These are phyloP conservation scores for Nephotettix cincticeps DNA, from an alignment of 1,140 invertebrate species.

Conservation along the genomic window DNA sequence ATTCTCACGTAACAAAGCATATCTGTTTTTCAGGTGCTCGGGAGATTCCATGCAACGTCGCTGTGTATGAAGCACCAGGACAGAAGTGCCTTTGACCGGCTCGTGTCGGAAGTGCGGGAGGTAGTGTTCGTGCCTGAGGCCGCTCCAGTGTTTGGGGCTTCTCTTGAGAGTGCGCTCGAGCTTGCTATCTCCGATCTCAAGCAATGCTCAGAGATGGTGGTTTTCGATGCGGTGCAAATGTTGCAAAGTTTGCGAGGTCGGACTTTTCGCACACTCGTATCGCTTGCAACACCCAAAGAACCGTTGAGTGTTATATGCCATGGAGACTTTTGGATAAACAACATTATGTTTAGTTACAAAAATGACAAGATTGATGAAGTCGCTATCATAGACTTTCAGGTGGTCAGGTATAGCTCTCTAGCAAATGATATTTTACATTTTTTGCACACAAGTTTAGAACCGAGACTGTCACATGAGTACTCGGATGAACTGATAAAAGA, in stretches of 20 bases:
- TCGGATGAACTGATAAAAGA: conserved; percentile 51
- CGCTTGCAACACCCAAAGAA: conserved; percentile 28
- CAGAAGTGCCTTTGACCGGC: conserved; percentile 38
- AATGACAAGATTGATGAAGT: conserved; percentile 40
- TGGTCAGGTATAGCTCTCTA: conserved; percentile 45
- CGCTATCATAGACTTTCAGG: conserved; percentile 50
- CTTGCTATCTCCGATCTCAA: conserved; percentile 31
- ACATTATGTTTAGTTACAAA: conserved; percentile 51
- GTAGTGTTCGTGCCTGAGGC: conserved; percentile 38
- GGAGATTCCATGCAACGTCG: conserved; percentile 54
- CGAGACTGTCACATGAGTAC: conserved; percentile 49
- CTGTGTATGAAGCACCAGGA: conserved; percentile 49
- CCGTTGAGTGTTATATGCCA: conserved; percentile 43
- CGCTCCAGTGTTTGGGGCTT: conserved; percentile 38
- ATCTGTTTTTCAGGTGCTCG: conserved; percentile 49
- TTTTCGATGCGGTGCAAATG: conserved; percentile 36
- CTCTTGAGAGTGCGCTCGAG: conserved; percentile 42
- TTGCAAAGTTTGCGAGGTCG: conserved; percentile 29
- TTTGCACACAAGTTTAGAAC: conserved; percentile 51
- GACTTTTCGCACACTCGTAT: conserved; percentile 30
- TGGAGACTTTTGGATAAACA: conserved; percentile 57
- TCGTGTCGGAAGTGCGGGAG: conserved; percentile 14
- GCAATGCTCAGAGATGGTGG: conserved; percentile 34
- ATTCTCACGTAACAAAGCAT: no score
- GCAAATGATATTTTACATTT: conserved; percentile 49